Evolutionary conservation across 2,888 invertebrate species (phyloP).

Genomic region (Pristionchus entomophagus): DNA sequence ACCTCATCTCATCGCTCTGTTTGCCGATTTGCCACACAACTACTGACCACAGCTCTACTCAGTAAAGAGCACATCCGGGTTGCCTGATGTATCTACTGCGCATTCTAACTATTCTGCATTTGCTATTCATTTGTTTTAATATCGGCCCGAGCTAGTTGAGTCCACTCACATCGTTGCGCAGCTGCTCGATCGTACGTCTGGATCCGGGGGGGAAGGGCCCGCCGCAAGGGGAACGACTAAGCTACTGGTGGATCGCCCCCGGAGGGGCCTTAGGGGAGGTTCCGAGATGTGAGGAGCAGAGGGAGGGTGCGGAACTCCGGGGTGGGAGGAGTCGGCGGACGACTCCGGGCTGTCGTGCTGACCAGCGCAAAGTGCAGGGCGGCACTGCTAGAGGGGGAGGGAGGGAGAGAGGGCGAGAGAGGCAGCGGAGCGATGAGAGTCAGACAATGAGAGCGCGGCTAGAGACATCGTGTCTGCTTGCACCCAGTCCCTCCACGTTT

Average conservation of each 20-base stretch:
- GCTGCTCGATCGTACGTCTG: conserved; percentile 17
- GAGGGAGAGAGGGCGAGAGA: not conserved
- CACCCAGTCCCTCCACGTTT: not conserved
- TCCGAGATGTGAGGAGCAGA: not conserved
- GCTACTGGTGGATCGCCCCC: not conserved
- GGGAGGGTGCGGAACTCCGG: not conserved
- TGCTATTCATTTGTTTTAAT: too few relatives aligned
- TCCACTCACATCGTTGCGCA: not conserved
- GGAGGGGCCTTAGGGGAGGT: not conserved
- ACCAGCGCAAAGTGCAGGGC: conserved; percentile 28
- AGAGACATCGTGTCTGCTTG: conserved; percentile 28
- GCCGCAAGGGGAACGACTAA: not conserved
- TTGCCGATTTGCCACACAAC: conserved; percentile 21
- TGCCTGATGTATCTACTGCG: too few relatives aligned
- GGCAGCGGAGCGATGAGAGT: not conserved
- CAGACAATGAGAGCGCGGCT: not conserved
- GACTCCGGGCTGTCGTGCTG: not conserved
- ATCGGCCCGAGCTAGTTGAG: too few relatives aligned
- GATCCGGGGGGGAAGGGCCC: not conserved
- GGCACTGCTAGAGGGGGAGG: not conserved
- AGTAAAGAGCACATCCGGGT: conserved; percentile 37
- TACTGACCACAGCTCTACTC: not conserved
- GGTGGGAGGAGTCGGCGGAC: not conserved
- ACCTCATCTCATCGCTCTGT: not conserved
- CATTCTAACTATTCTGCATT: too few relatives aligned